Base-by-base conservation (phyloP, 2,888 invertebrate species). In the Meandrusa payeni region DNA sequence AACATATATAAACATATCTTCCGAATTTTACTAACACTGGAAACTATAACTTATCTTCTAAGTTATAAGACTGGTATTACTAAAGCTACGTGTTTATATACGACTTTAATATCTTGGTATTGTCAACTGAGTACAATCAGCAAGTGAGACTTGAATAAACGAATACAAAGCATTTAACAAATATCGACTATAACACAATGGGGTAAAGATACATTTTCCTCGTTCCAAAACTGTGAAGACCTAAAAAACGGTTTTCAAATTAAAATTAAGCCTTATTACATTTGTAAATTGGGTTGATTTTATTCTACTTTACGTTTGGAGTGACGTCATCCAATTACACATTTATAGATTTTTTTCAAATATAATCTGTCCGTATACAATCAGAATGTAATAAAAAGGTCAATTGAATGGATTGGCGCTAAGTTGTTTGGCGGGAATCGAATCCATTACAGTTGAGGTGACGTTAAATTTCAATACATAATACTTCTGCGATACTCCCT, bases 251-350 rank as follows among this genome's bases (percentile, higher is more conserved):
- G n/a, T n/a, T n/a, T n/a, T n/a, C n/a, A n/a, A n/a, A 17, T 5
- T 7, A 31, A 26, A 37, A 37, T 11, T 37, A 24, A 19, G 2
- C 3, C n/a, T 3, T 19, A 31, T 7, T 3, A 0, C 4, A 3
- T 4, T n/a, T 13, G 1, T 1, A 1, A 0, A 27, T 22, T 12
- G 20, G 13, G 20, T 11, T 3, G 20, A 38, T 20, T 28, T 9
- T 20, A n/a, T n/a, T n/a, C n/a, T n/a, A n/a, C n/a, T n/a, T n/a
- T n/a, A n/a, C 12, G 12, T 9, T 38, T 22, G 27, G 10, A 3
- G 15, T 38, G 39, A 39, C 39, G 23, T 39, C 22, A 39, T 13
- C 39, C 39, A 39, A 39, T 39, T 39, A 39, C 23, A 7, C 10
- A 13, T 12, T 13, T 26, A 13, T 34, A 9, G 15, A 7, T 24